A percentile compares a stretch with the other conserved stretches of the same genome.
phyloP scores from a whole-genome alignment of 2,888 invertebrate genomes.

The Agrypnus murinus region DNA sequence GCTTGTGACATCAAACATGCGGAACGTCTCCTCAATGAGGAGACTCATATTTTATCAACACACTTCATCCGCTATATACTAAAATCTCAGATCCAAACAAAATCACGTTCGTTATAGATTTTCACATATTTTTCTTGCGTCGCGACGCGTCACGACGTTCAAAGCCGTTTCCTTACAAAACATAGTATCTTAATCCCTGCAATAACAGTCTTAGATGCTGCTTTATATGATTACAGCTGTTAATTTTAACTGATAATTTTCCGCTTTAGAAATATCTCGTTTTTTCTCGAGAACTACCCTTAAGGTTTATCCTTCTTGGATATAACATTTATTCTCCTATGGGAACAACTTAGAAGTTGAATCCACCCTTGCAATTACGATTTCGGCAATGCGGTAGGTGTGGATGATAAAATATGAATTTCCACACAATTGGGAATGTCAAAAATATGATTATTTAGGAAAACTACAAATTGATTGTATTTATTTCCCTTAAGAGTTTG shows the following conservation, averaged over 20 bases:
- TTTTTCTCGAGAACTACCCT: neutral
- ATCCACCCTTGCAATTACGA: conserved; percentile 10
- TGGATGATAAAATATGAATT: conserved; percentile 18
- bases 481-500: neutral
- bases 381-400: neutral
- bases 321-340: neutral
- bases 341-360: neutral
- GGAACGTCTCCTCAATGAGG: too few relatives aligned
- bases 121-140: conserved; percentile 16
- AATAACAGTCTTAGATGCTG: too few relatives aligned
- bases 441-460: neutral
- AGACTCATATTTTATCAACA: neutral
- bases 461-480: neutral
- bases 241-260: too few relatives aligned
- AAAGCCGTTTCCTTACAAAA: too few relatives aligned
- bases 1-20: too few relatives aligned
- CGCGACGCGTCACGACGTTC: neutral
- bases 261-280: too few relatives aligned
- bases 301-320: neutral
- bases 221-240: too few relatives aligned
- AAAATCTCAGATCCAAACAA: conserved; percentile 17
- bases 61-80: neutral
- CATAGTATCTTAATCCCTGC: too few relatives aligned
- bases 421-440: neutral
- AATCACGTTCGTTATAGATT: conserved; percentile 27